Percentiles rank a stretch among this genome's conserved stretches.
Evolutionary conservation across 64 coral and sea anemone species (phyloP).

Genomic region (Dendrophyllia cribrosa): DNA sequence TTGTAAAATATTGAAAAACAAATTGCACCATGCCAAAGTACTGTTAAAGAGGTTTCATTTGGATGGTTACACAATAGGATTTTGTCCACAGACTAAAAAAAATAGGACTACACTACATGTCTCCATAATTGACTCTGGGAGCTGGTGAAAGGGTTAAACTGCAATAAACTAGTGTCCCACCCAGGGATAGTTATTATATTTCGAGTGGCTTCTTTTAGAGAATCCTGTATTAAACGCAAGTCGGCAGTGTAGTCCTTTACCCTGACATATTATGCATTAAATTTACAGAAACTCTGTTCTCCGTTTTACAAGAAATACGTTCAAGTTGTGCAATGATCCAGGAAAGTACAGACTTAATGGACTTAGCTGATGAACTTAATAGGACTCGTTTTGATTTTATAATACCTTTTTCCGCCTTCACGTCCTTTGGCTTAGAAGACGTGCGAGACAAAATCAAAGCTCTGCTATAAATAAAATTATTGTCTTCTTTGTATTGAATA

Average conservation of each 20-base stretch:
- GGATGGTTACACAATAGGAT: no score
- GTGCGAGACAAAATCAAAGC: conserved; percentile 27
- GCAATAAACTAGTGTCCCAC: no score
- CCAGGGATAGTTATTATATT: no score
- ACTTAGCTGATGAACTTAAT: conserved; percentile 8
- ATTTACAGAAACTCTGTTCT: neutral
- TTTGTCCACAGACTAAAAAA: no score
- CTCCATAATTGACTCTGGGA: no score
- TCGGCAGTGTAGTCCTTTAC: neutral
- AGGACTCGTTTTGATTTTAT: conserved; percentile 17
- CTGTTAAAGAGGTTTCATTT: no score
- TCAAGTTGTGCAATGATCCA: neutral
- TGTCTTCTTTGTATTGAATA: neutral
- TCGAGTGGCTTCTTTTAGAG: no score
- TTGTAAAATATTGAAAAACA: no score
- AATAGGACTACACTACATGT: no score
- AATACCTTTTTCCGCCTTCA: conserved; percentile 18
- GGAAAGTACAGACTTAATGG: conserved; percentile 25
- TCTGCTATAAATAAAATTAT: neutral
- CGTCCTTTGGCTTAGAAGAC: conserved; percentile 37
- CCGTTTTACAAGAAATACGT: conserved; percentile 30
- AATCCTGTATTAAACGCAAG: no score
- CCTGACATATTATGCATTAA: neutral
- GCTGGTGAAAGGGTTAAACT: no score
- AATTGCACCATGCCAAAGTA: no score